Evolutionary conservation across 2,888 invertebrate species (phyloP).

Genomic region (Pilophorus perplexus): DNA sequence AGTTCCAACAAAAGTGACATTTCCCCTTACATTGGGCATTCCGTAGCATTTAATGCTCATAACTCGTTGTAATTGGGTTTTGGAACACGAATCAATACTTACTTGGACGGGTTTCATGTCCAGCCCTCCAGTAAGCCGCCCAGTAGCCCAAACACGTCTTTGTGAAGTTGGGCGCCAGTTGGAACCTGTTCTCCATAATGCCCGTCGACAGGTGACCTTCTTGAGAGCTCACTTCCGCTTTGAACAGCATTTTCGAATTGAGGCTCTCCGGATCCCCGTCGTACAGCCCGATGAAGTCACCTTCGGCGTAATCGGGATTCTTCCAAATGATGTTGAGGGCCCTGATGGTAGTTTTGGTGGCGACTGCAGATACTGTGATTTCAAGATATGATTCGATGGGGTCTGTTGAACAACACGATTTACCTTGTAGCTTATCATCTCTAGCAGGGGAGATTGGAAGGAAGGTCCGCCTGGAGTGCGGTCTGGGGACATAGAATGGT

Average conservation of each 20-base stretch:
- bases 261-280: background rate
- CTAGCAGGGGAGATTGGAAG: too few relatives aligned
- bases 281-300: constrained; percentile 43
- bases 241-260: constrained; percentile 1
- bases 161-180: constrained; percentile 20
- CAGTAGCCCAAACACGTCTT: constrained; percentile 44
- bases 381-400: constrained; percentile 15
- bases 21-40: too few relatives aligned
- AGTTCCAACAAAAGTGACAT: too few relatives aligned
- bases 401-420: too few relatives aligned
- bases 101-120: too few relatives aligned
- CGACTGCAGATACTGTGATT: constrained; percentile 42
- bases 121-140: constrained; percentile 46
- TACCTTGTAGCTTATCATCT: too few relatives aligned
- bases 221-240: background rate
- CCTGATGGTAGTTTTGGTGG: constrained; percentile 16
- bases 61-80: too few relatives aligned
- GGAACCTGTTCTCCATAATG: constrained; percentile 28
- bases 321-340: constrained; percentile 41
- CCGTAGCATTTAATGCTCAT: too few relatives aligned
- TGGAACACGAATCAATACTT: too few relatives aligned
- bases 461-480: too few relatives aligned
- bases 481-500: too few relatives aligned
- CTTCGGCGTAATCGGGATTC: constrained; percentile 17
- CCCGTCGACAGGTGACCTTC: constrained; percentile 38